A percentile compares a stretch with the other conserved stretches of the same genome.
phyloP scores from a whole-genome alignment of 2,113 vertebrate species.

The Plectropomus leopardus region DNA sequence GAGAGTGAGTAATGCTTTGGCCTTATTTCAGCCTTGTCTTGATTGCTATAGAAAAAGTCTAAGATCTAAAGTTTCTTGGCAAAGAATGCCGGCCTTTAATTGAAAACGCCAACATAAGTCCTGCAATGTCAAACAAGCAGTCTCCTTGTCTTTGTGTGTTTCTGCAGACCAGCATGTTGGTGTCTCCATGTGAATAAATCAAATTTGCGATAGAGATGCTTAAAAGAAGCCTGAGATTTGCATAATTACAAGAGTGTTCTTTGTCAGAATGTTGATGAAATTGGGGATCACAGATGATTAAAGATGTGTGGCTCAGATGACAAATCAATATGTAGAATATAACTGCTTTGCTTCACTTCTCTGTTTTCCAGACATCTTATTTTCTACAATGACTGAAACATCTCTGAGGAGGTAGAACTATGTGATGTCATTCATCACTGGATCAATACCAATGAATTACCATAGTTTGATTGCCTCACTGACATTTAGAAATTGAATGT shows the following conservation, averaged over 20 bases:
- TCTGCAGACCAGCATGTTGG: not conserved
- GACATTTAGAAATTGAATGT: constrained; percentile 50
- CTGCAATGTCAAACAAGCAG: not conserved
- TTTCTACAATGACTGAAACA: constrained; percentile 18
- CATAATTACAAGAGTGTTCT: constrained; percentile 25
- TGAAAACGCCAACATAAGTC: constrained; percentile 13
- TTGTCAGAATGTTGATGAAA: constrained; percentile 25
- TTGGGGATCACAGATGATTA: constrained; percentile 10
- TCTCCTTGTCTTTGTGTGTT: not conserved
- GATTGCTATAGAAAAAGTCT: constrained; percentile 4
- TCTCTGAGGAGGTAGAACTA: constrained; percentile 3
- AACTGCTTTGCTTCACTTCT: constrained; percentile 10
- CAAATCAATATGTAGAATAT: constrained; percentile 8
- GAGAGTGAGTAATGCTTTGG: constrained; percentile 24
- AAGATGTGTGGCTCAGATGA: constrained; percentile 2
- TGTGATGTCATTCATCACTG: constrained; percentile 33
- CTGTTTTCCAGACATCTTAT: not conserved
- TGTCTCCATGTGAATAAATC: constrained; percentile 16
- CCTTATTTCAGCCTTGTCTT: constrained; percentile 7
- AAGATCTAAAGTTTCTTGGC: constrained; percentile 21
- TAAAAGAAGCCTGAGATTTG: constrained; percentile 25
- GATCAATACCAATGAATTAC: constrained; percentile 41
- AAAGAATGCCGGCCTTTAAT: constrained; percentile 19
- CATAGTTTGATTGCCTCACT: constrained; percentile 43
- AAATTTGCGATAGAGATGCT: not conserved